A percentile compares a stretch with the other conserved stretches of the same genome.
These are phyloP conservation scores for Actinostola sp. DNA, from an alignment of 92 coral and sea anemone genomes.

Conservation along the genomic window DNA sequence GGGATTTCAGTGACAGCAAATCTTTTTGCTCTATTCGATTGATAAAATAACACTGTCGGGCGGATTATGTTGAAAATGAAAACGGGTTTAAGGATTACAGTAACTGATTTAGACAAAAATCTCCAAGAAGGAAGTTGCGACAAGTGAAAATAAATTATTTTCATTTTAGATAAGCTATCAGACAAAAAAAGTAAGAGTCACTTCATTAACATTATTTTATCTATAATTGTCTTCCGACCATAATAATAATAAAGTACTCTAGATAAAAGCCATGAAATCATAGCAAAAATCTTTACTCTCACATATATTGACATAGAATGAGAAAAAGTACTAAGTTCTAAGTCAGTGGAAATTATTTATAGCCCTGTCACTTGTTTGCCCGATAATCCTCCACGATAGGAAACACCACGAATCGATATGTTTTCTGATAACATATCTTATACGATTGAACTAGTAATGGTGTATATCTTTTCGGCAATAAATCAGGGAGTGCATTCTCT, in stretches of 20 bases:
- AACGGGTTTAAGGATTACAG: neutral
- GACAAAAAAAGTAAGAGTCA: neutral
- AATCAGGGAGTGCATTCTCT: too few relatives aligned
- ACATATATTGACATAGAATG: too few relatives aligned
- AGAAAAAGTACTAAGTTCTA: too few relatives aligned
- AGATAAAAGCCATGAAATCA: too few relatives aligned
- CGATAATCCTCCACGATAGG: too few relatives aligned
- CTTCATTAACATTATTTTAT: neutral
- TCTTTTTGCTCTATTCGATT: neutral
- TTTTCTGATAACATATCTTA: too few relatives aligned
- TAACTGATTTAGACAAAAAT: neutral
- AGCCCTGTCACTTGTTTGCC: too few relatives aligned
- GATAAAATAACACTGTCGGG: neutral
- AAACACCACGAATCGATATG: too few relatives aligned
- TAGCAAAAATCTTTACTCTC: too few relatives aligned
- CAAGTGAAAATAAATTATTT: neutral
- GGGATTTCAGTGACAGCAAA: neutral
- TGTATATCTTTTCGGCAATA: too few relatives aligned
- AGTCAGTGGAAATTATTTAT: too few relatives aligned
- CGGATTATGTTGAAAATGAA: neutral
- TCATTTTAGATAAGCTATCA: neutral
- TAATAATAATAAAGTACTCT: neutral
- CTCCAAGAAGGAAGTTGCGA: neutral
- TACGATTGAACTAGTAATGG: too few relatives aligned
- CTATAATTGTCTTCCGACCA: neutral